phyloP scores from a whole-genome alignment of 2,797 vertebrate genomes.

The Malurus splendens region DNA sequence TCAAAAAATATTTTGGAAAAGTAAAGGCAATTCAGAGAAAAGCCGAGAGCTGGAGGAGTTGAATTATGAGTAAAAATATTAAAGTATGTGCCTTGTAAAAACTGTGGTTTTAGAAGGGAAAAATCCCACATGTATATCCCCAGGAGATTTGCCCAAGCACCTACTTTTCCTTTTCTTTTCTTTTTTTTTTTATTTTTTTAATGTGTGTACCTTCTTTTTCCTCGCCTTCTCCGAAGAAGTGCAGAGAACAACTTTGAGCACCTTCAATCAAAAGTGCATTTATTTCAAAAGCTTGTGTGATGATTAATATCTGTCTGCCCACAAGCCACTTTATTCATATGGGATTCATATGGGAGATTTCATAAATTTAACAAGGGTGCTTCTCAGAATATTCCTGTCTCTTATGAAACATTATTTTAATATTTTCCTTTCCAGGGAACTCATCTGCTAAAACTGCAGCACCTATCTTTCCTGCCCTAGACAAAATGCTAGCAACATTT shows the following conservation, averaged over 20 bases:
- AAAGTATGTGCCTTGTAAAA: background rate
- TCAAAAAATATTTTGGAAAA: background rate
- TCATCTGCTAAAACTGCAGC: background rate
- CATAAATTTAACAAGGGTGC: background rate
- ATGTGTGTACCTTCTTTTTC: background rate
- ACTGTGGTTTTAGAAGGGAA: background rate
- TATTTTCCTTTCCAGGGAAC: background rate
- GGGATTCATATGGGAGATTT: background rate
- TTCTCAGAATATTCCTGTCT: background rate
- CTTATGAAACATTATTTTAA: constrained; percentile 21
- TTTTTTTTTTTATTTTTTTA: background rate
- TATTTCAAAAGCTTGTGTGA: background rate
- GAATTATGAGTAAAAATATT: background rate
- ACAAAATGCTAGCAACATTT: background rate
- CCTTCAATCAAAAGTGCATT: background rate
- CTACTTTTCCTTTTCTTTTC: background rate
- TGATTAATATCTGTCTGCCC: constrained; percentile 21
- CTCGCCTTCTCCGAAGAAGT: background rate
- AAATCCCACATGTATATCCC: background rate
- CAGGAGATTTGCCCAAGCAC: background rate
- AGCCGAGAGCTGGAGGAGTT: background rate
- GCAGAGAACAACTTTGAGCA: background rate
- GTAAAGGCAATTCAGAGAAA: background rate
- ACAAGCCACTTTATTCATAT: background rate
- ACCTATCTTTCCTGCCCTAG: background rate